Evolutionary conservation across 2,113 vertebrate genomes (phyloP).

Genomic region (Tragelaphus imberbis): DNA sequence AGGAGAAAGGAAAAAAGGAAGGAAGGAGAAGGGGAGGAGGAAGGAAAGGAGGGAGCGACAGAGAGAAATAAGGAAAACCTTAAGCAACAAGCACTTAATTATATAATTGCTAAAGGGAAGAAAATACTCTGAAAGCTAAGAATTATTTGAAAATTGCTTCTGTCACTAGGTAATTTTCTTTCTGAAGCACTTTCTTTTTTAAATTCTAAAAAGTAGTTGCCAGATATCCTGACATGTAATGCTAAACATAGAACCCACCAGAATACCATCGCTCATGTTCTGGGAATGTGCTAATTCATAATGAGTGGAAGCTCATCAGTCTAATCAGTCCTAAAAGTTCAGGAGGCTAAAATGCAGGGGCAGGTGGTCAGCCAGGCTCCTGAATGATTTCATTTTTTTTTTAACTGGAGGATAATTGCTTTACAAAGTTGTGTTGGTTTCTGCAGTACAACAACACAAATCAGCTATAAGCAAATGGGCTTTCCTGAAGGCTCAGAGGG

Average conservation of each 20-base stretch:
- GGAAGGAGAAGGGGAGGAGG: accelerated
- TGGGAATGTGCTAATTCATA: neutral
- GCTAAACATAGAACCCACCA: neutral
- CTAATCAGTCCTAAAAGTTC: neutral
- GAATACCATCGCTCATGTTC: neutral
- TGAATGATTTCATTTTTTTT: neutral
- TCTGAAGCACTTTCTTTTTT: neutral
- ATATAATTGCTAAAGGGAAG: neutral
- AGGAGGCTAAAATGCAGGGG: neutral
- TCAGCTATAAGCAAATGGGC: neutral
- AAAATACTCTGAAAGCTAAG: neutral
- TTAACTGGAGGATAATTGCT: neutral
- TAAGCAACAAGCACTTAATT: neutral
- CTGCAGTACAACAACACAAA: neutral
- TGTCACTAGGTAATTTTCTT: neutral
- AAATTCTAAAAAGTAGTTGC: neutral
- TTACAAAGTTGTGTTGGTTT: neutral
- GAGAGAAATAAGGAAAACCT: neutral
- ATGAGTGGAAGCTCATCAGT: neutral
- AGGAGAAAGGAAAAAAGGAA: neutral
- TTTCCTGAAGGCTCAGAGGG: neutral
- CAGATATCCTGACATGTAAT: neutral
- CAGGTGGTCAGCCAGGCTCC: neutral
- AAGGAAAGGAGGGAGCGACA: neutral
- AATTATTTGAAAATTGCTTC: neutral